phyloP scores from a whole-genome alignment of 2,797 vertebrate genomes.

The Aratinga solstitialis region DNA sequence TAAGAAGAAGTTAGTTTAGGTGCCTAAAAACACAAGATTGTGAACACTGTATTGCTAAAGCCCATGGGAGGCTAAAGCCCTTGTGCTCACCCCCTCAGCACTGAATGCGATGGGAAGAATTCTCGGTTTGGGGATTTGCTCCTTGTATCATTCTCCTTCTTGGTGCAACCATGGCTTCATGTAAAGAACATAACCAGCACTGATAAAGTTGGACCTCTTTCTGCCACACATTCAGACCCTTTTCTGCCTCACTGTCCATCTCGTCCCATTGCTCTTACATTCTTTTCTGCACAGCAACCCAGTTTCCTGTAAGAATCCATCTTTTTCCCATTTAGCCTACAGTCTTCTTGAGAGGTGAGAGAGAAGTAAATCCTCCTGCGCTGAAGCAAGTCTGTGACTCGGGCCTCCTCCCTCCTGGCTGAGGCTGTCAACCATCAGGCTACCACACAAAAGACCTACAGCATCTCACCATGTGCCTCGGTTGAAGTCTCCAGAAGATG shows the following conservation, averaged over 20 bases:
- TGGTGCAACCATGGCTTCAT: neutral
- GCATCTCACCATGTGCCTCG: neutral
- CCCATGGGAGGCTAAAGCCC: neutral
- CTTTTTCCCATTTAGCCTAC: neutral
- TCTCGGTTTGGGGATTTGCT: neutral
- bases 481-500: neutral
- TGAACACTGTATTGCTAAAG: neutral
- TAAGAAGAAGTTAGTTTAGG: neutral
- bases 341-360: neutral
- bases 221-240: neutral
- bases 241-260: neutral
- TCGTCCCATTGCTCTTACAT: neutral
- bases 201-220: neutral
- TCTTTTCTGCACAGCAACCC: neutral
- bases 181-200: neutral
- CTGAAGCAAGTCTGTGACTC: neutral
- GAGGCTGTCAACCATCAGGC: neutral
- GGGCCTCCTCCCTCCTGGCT: neutral
- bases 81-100: neutral
- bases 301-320: neutral
- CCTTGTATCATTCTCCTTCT: neutral
- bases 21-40: neutral
- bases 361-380: neutral
- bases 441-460: neutral
- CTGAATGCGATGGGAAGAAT: neutral